Percentiles rank a stretch among this genome's conserved stretches.
These are phyloP conservation scores for Drosophila robusta DNA, from an alignment of 2,888 invertebrate species.

Conservation along the genomic window DNA sequence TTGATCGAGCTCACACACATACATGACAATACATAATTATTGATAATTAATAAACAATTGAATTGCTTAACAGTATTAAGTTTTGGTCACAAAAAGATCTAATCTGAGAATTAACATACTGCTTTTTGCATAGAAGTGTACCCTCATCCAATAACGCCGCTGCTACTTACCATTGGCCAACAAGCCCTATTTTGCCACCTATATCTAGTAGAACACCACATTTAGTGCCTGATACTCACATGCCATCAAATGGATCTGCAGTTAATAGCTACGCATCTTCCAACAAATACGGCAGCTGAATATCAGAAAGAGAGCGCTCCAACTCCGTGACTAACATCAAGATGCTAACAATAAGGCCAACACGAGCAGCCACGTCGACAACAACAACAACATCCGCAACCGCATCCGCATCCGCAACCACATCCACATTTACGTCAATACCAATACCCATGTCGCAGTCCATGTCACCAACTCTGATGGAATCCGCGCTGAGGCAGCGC, in stretches of 20 bases:
- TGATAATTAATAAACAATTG: slow-evolving; percentile 13
- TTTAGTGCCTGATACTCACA: slow-evolving; percentile 89
- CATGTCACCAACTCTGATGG: slow-evolving; percentile 54
- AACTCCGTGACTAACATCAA: slow-evolving; percentile 81
- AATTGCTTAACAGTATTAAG: slow-evolving; percentile 9
- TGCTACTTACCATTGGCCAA: slow-evolving; percentile 92
- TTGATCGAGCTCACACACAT: slow-evolving; percentile 63
- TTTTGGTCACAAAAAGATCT: slow-evolving; percentile 21
- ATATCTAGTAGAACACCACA: slow-evolving; percentile 90
- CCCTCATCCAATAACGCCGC: slow-evolving; percentile 86
- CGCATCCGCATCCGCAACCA: slow-evolving; percentile 16
- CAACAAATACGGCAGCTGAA: slow-evolving; percentile 85
- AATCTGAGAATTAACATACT: slow-evolving; percentile 80
- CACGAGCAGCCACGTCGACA: slow-evolving; percentile 21
- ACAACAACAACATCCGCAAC: slow-evolving; percentile 23
- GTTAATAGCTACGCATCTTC: slow-evolving; percentile 85
- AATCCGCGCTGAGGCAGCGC: slow-evolving; percentile 65
- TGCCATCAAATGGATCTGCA: slow-evolving; percentile 85
- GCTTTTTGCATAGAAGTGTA: slow-evolving; percentile 85
- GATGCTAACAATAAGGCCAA: slow-evolving; percentile 72
- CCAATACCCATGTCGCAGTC: slow-evolving; percentile 47
- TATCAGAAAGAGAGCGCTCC: slow-evolving; percentile 84
- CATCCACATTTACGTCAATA: slow-evolving; percentile 35
- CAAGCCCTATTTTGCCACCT: slow-evolving; percentile 91
- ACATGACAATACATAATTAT: slow-evolving; percentile 31